phyloP scores from a whole-genome alignment of 2,113 vertebrate genomes.

The Grus americana region DNA sequence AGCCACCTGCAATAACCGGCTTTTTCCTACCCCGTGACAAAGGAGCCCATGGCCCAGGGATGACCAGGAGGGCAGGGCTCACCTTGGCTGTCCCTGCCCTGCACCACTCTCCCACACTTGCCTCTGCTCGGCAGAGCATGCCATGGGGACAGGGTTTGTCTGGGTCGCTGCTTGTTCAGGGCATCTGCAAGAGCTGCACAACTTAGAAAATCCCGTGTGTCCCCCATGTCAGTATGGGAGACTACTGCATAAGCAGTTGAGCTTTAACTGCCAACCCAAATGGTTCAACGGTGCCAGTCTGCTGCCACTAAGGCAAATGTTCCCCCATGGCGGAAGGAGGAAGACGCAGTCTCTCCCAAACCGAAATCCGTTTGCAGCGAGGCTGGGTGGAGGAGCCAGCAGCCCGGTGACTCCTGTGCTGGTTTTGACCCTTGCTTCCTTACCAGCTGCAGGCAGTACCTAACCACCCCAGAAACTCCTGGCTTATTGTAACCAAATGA shows the following conservation, averaged over 20 bases:
- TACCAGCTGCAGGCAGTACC: not conserved
- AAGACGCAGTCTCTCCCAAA: not conserved
- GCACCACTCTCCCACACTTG: fast-evolving
- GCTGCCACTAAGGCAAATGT: not conserved
- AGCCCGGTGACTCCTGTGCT: not conserved
- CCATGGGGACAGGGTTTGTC: not conserved
- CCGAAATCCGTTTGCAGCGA: not conserved
- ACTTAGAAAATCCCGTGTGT: not conserved
- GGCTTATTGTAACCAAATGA: not conserved
- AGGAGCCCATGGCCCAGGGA: not conserved
- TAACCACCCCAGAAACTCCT: not conserved
- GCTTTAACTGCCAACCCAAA: not conserved
- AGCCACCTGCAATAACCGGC: not conserved
- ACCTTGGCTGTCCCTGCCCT: not conserved
- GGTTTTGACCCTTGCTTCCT: not conserved
- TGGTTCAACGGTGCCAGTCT: not conserved
- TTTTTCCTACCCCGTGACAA: not conserved
- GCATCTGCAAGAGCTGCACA: not conserved
- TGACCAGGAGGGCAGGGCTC: not conserved
- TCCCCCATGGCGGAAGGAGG: not conserved
- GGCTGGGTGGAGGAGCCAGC: not conserved
- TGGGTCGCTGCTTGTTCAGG: not conserved
- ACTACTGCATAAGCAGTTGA: not conserved
- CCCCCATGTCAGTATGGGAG: not conserved
- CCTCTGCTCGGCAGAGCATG: not conserved